Conservation (phyloP, 92 coral and sea anemone genomes). For the Porites divaricata region DNA sequence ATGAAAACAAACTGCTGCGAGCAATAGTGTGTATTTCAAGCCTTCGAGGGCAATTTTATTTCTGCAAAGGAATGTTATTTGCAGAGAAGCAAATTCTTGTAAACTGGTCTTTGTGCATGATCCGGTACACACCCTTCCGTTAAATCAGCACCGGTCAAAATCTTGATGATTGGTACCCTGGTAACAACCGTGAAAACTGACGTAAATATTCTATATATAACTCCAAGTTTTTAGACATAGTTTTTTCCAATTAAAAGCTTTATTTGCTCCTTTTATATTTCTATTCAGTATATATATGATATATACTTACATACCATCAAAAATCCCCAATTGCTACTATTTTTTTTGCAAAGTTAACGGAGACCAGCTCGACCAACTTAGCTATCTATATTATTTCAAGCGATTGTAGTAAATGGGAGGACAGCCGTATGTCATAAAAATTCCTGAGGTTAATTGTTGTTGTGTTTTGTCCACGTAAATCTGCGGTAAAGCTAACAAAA, state of each 20-base stretch:
- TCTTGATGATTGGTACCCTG: neutral
- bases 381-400: constrained; percentile 20
- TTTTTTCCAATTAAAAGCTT: neutral
- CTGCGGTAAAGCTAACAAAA: constrained; percentile 34
- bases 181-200: neutral
- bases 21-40: neutral
- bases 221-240: neutral
- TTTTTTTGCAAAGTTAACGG: neutral
- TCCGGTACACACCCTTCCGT: constrained; percentile 52
- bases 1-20: constrained; percentile 19
- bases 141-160: constrained; percentile 13
- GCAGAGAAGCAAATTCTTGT: neutral
- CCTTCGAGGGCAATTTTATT: neutral
- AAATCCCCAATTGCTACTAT: neutral
- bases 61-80: constrained; percentile 23
- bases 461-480: constrained; percentile 42
- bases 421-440: constrained; percentile 31
- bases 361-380: neutral
- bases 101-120: neutral
- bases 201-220: constrained; percentile 25
- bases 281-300: neutral
- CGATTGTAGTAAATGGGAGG: constrained; percentile 1
- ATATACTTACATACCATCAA: neutral
- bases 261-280: neutral
- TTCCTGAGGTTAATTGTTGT: constrained; percentile 32